A percentile compares a stretch with the other conserved stretches of the same genome.
These are phyloP conservation scores for Mustela nigripes DNA, from an alignment of 2,113 vertebrate species.

Conservation along the genomic window DNA sequence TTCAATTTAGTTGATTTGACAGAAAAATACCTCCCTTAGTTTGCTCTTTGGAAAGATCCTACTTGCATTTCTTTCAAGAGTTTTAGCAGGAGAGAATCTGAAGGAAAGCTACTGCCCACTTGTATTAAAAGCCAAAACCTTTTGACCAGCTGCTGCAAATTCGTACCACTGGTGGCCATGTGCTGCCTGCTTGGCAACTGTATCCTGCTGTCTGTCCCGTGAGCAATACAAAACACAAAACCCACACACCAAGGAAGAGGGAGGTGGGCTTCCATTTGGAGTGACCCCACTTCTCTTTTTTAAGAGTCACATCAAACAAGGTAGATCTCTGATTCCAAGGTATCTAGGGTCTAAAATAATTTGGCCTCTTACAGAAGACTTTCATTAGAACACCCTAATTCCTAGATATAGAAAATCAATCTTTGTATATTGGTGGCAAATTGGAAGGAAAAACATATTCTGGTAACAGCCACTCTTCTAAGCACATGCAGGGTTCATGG, in stretches of 20 bases:
- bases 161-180: not conserved
- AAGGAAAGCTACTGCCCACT: not conserved
- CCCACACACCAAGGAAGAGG: not conserved
- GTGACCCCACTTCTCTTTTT: not conserved
- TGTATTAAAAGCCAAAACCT: constrained; percentile 46
- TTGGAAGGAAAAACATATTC: constrained; percentile 14
- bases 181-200: constrained; percentile 3
- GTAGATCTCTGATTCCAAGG: constrained; percentile 27
- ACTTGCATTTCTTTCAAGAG: not conserved
- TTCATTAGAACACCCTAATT: constrained; percentile 34
- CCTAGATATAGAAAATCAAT: constrained; percentile 34
- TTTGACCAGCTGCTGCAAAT: constrained; percentile 15
- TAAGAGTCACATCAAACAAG: not conserved
- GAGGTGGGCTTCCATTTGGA: not conserved
- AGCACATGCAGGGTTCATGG: not conserved
- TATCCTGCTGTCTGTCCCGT: not conserved
- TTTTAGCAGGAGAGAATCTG: constrained; percentile 3
- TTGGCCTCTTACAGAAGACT: constrained; percentile 1
- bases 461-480: not conserved
- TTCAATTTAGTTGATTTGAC: constrained; percentile 62
- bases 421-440: not conserved
- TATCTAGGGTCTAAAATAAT: constrained; percentile 20
- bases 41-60: constrained; percentile 47
- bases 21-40: constrained; percentile 25
- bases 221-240: constrained; percentile 26